Percentiles rank a stretch among this genome's conserved stretches.
Evolutionary conservation across 2,797 vertebrate genomes (phyloP).

Genomic region (Protonibea diacanthus): DNA sequence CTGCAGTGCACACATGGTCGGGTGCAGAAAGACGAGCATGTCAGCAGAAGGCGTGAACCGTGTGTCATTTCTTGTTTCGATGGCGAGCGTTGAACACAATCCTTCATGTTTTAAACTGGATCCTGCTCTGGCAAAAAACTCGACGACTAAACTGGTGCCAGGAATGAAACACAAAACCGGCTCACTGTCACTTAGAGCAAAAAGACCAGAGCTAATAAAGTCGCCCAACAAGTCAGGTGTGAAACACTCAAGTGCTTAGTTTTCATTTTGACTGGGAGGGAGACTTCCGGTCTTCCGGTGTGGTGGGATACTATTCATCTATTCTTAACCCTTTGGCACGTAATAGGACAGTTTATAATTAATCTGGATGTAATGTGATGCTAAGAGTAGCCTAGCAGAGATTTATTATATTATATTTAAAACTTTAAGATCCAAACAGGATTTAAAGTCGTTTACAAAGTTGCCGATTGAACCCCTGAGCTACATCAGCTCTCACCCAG

Average conservation of each 20-base stretch:
- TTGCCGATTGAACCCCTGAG: background rate
- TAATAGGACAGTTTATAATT: background rate
- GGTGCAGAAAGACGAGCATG: slow-evolving; percentile 45
- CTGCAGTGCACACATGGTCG: slow-evolving; percentile 43
- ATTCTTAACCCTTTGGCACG: background rate
- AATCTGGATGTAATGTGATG: background rate
- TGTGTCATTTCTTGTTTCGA: slow-evolving; percentile 5
- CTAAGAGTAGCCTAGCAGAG: too few relatives aligned
- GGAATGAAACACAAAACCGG: background rate
- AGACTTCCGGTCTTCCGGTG: background rate
- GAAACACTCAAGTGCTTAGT: background rate
- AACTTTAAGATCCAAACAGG: too few relatives aligned
- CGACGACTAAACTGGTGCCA: background rate
- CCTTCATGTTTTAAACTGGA: background rate
- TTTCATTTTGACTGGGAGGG: background rate
- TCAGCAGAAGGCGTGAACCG: slow-evolving; percentile 29
- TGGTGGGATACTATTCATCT: background rate
- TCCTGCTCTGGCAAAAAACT: background rate
- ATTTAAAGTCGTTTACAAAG: too few relatives aligned
- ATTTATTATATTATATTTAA: too few relatives aligned
- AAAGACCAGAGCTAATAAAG: background rate
- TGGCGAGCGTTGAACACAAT: background rate
- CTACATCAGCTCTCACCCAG: background rate
- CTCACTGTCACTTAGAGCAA: background rate
- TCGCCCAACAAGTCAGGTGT: background rate